Base-by-base conservation (phyloP, 1,140 invertebrate species). In the Plodia interpunctella region DNA sequence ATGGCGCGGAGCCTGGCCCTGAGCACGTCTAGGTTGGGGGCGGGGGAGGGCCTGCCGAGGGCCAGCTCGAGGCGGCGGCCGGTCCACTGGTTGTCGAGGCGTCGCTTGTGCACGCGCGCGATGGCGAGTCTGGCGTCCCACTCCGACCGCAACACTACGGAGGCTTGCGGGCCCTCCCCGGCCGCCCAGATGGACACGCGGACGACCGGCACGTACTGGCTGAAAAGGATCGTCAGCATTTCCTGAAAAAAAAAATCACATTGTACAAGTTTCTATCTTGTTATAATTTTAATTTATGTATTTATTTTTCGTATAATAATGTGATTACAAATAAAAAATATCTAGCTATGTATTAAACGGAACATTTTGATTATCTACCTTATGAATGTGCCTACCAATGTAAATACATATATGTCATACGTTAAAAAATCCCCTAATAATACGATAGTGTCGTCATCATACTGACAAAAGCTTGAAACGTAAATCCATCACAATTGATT, bases 51-150 rank as follows among this genome's bases (percentile, higher is more conserved):
- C 63, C 93, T 92, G 28, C 92, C 92, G 60, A 96, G 91, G 0
- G 95, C 93, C 49, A 97, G 94, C 56, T 95, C 91, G 49, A 97
- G 95, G 38, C 95, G 87, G 63, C 95, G 95, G 58, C 94, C 94
- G 5, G 94, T 95, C 87, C 87, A 87, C n/a, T 77, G 68, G 73
- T 73, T 76, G 58, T 85, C 87, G 62, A 97, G 92, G 78, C 95
- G 94, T 49, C 93, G 92, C 21, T 95, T 92, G 78, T 97, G 96
- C 5, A 97, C 90, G 68, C 95, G 94, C 0, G 95, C 95, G 59
- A 97, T 96, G 13, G 94, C 94, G 65, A 94, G 93, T 50, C 96
- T 93, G 6, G 95, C 95, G 70, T 89, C 86, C 72, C 87, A 85
- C 55, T 86, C 81, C 0, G 80, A 84, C 1, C 84, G 74, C 0